phyloP scores from a whole-genome alignment of 2,113 vertebrate species.

The Oryzias melastigma region DNA sequence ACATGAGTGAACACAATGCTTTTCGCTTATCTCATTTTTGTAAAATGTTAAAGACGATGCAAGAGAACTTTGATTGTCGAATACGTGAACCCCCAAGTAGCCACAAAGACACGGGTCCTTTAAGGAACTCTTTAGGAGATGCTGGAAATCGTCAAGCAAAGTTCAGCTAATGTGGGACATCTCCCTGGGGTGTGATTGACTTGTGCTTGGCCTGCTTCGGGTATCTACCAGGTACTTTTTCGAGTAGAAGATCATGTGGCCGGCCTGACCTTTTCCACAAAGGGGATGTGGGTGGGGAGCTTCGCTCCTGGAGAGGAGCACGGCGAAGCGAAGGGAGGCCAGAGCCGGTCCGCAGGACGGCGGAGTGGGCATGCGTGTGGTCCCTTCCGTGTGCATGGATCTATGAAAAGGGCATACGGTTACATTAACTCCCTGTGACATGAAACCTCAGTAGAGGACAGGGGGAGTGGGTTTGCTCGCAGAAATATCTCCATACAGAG shows the following conservation, averaged over 20 bases:
- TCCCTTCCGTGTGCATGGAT: slow-evolving; percentile 43
- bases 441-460: slow-evolving; percentile 41
- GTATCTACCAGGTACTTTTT: slow-evolving; percentile 56
- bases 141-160: slow-evolving; percentile 43
- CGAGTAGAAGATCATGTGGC: slow-evolving; percentile 64
- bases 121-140: slow-evolving; percentile 38
- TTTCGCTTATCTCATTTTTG: background rate
- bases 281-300: slow-evolving; percentile 50
- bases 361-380: slow-evolving; percentile 35
- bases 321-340: slow-evolving; percentile 36
- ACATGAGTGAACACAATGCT: slow-evolving; percentile 11
- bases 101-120: slow-evolving; percentile 55
- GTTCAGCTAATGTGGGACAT: slow-evolving; percentile 55
- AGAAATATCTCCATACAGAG: slow-evolving; percentile 7
- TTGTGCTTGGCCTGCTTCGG: slow-evolving; percentile 57
- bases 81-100: slow-evolving; percentile 36
- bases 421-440: slow-evolving; percentile 70
- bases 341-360: slow-evolving; percentile 3
- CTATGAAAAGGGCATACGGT: slow-evolving; percentile 73
- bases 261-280: slow-evolving; percentile 67
- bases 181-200: slow-evolving; percentile 65
- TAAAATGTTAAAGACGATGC: background rate
- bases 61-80: slow-evolving; percentile 22
- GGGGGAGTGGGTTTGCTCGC: slow-evolving; percentile 29
- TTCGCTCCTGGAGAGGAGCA: slow-evolving; percentile 34